Evolutionary conservation across 2,888 invertebrate species (phyloP).

Genomic region (Chrysolina haemoptera): DNA sequence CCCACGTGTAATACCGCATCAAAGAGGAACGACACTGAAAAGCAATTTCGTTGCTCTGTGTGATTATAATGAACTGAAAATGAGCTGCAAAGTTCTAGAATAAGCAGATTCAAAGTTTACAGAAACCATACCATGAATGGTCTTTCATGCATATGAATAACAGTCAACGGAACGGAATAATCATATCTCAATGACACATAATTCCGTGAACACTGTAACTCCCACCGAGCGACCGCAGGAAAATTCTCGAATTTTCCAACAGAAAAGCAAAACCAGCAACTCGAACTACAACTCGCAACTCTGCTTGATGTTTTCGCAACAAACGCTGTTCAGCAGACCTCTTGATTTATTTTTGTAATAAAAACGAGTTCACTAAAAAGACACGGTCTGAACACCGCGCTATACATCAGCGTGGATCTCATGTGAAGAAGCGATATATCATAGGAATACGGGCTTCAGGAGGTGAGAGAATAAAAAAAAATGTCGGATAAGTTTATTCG

Average conservation of each 20-base stretch:
- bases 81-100: too few species aligned
- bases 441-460: constrained; percentile 61
- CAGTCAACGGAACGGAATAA: not conserved
- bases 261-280: constrained; percentile 2
- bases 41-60: too few species aligned
- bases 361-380: constrained; percentile 56
- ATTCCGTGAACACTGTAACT: not conserved
- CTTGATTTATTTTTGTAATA: constrained; percentile 55
- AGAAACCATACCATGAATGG: too few species aligned
- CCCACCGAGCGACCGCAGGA: not conserved
- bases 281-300: constrained; percentile 15
- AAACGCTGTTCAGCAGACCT: constrained; percentile 26
- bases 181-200: constrained; percentile 2
- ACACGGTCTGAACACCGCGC: constrained; percentile 50
- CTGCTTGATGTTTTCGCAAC: constrained; percentile 17
- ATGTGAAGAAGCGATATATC: constrained; percentile 63
- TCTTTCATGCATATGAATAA: not conserved
- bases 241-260: not conserved
- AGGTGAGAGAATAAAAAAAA: constrained; percentile 47
- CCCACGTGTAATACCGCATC: too few species aligned
- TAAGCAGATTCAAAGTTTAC: too few species aligned
- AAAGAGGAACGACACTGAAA: too few species aligned
- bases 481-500: constrained; percentile 12
- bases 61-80: too few species aligned
- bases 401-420: constrained; percentile 60